Percentiles rank a stretch among this genome's conserved stretches.
phyloP scores from a whole-genome alignment of 2,797 vertebrate species.

The Dendrocincla tyrannina region DNA sequence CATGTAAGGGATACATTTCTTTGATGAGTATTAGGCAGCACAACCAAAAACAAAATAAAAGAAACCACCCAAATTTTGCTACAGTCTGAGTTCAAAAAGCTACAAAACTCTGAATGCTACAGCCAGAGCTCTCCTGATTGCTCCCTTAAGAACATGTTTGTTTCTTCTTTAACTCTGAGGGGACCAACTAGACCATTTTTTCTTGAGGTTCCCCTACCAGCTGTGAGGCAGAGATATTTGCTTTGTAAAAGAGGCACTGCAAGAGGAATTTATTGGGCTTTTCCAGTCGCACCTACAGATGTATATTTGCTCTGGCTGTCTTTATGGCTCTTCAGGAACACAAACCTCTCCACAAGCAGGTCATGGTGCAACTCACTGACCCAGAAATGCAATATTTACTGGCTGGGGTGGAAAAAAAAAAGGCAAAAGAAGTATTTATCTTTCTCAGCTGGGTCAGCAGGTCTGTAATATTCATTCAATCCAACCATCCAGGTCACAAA shows the following conservation, averaged over 20 bases:
- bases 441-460: not conserved
- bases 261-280: not conserved
- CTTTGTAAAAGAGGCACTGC: not conserved
- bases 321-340: not conserved
- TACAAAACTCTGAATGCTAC: not conserved
- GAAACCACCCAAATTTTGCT: fast-evolving
- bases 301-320: not conserved
- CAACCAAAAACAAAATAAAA: not conserved
- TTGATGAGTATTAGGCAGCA: not conserved
- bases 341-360: not conserved
- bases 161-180: not conserved
- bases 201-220: not conserved
- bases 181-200: not conserved
- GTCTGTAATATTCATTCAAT: not conserved
- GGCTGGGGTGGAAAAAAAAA: not conserved
- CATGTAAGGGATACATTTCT: not conserved
- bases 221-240: not conserved
- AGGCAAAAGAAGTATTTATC: not conserved
- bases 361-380: not conserved
- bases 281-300: not conserved
- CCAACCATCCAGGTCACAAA: not conserved
- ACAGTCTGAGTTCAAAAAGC: not conserved
- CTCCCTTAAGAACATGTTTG: not conserved
- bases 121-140: not conserved
- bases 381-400: not conserved